Evolutionary conservation across 2,113 vertebrate genomes (phyloP).

Genomic region (Atractosteus spatula): DNA sequence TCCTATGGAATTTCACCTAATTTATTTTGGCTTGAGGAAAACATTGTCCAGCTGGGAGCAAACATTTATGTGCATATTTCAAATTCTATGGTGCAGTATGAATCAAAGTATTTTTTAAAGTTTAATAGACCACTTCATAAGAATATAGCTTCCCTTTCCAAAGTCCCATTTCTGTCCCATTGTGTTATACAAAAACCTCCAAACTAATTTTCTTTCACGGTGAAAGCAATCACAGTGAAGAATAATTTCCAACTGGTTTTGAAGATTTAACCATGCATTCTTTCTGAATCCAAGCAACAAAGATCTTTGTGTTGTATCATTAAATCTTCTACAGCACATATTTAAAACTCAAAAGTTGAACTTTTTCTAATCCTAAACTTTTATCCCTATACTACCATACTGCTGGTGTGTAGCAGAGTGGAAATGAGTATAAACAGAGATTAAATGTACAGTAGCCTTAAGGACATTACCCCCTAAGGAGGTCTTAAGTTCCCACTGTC

Average conservation of each 20-base stretch:
- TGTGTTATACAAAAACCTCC: background rate
- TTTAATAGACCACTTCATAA: background rate
- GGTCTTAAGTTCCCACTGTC: slow-evolving; percentile 18
- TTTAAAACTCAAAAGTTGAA: slow-evolving; percentile 31
- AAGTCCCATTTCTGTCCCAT: background rate
- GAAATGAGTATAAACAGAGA: slow-evolving; percentile 34
- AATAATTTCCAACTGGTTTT: background rate
- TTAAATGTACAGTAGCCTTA: slow-evolving; percentile 11
- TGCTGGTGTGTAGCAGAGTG: slow-evolving; percentile 39
- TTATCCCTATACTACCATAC: slow-evolving; percentile 32
- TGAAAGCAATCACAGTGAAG: background rate
- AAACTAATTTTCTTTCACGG: background rate
- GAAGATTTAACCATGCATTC: slow-evolving; percentile 10
- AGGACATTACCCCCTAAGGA: slow-evolving; percentile 7
- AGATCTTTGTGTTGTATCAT: slow-evolving; percentile 26
- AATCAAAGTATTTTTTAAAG: background rate
- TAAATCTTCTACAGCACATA: slow-evolving; percentile 18
- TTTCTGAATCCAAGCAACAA: slow-evolving; percentile 18
- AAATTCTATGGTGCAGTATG: no score
- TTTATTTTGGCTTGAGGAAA: no score
- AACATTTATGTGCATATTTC: no score
- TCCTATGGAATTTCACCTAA: no score
- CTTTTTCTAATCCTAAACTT: slow-evolving; percentile 35
- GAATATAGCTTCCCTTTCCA: background rate
- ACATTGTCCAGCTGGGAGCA: no score